These are phyloP conservation scores for Drosophila limbata DNA, from an alignment of 2,888 invertebrate genomes.

Conservation along the genomic window DNA sequence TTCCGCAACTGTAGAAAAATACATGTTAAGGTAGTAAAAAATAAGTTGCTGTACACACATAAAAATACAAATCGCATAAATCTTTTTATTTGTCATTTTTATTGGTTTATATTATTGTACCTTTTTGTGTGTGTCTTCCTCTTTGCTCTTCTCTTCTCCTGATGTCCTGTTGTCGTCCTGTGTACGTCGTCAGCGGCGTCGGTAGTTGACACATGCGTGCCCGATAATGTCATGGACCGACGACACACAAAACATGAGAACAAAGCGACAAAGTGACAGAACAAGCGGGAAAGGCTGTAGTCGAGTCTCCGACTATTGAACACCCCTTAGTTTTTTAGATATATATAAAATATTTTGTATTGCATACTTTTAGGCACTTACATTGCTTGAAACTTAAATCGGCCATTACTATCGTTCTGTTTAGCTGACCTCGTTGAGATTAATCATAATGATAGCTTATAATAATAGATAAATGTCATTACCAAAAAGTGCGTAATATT, in stretches of 20 bases:
- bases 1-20: constrained; percentile 28
- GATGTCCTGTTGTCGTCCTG: constrained; percentile 1
- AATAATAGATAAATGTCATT: too few species aligned
- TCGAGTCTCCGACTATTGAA: too few species aligned
- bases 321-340: too few species aligned
- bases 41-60: constrained; percentile 44
- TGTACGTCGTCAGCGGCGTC: constrained; percentile 40
- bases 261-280: constrained; percentile 16
- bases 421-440: too few species aligned
- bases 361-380: too few species aligned
- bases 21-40: constrained; percentile 49
- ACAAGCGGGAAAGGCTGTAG: too few species aligned
- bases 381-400: too few species aligned
- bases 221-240: constrained; percentile 65
- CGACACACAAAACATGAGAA: constrained; percentile 13
- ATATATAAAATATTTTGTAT: too few species aligned
- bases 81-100: constrained; percentile 82
- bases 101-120: constrained; percentile 81
- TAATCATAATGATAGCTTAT: too few species aligned
- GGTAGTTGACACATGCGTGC: constrained; percentile 76
- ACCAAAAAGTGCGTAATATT: too few species aligned
- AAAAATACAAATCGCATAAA: constrained; percentile 70
- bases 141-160: constrained; percentile 13
- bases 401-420: too few species aligned
- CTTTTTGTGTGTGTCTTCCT: constrained; percentile 52